Evolutionary conservation across 2,888 invertebrate species (phyloP).

Genomic region (Hypselothyrea guttata): DNA sequence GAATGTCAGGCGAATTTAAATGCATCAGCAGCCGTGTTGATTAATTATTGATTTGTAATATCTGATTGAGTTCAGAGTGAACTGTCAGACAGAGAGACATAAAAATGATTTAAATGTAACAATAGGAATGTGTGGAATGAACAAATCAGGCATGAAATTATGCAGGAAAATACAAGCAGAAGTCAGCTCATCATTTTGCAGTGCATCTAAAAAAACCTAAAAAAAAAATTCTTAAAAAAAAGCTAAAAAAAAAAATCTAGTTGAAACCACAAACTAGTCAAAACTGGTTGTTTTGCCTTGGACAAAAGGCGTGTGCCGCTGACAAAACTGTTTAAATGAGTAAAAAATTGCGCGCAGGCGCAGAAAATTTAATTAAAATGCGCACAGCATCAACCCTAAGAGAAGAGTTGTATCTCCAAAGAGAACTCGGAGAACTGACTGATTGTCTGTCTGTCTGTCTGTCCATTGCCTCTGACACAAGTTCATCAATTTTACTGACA

Average conservation of each 20-base stretch:
- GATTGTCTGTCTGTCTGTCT: conserved; percentile 31
- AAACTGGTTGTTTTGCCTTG: not conserved
- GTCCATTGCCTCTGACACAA: conserved; percentile 57
- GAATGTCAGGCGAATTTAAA: not conserved
- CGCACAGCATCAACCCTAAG: conserved; percentile 46
- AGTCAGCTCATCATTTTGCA: not conserved
- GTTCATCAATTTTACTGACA: conserved; percentile 67
- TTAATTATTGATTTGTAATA: conserved; percentile 69
- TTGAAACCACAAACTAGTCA: not conserved
- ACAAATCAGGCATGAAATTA: conserved; percentile 31
- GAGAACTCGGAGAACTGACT: conserved; percentile 1
- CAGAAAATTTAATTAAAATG: conserved; percentile 74
- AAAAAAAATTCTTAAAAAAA: too few species aligned
- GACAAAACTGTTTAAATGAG: conserved; percentile 54
- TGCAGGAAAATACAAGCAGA: not conserved
- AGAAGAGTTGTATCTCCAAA: conserved; percentile 30
- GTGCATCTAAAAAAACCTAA: conserved; percentile 14
- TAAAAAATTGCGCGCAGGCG: conserved; percentile 71
- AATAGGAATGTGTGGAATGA: not conserved
- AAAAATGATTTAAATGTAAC: conserved; percentile 27
- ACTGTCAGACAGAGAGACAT: conserved; percentile 14
- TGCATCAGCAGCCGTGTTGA: conserved; percentile 52
- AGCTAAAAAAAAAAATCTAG: too few species aligned
- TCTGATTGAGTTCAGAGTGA: conserved; percentile 50
- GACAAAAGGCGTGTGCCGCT: conserved; percentile 6